Conservation (phyloP, 37 sponge, comb jelly and placozoan species). For the Halichondria panicea region DNA sequence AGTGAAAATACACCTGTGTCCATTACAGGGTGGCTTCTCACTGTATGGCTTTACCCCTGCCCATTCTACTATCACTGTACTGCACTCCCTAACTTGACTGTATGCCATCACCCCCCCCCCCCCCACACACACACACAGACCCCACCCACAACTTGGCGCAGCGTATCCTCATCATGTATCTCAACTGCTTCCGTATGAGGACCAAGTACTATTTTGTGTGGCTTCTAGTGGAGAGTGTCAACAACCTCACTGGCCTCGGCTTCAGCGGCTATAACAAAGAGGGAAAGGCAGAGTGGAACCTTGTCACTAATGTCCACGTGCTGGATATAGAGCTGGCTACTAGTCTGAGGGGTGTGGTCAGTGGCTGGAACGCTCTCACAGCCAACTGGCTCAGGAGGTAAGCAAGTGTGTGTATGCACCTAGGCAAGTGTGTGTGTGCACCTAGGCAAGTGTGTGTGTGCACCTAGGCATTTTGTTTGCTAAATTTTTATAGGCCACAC, state of each 20-base stretch:
- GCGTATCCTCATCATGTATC: background rate
- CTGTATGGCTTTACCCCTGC: background rate
- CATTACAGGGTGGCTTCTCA: too few relatives aligned
- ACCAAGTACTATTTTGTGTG: conserved; percentile 33
- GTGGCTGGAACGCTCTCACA: conserved; percentile 69
- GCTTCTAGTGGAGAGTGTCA: conserved; percentile 65
- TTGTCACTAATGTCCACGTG: conserved; percentile 29
- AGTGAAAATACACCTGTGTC: too few relatives aligned
- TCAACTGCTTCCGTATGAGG: conserved; percentile 8
- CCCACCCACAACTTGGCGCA: background rate
- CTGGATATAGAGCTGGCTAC: conserved; percentile 56
- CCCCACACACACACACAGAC: background rate
- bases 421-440: background rate
- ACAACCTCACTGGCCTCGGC: conserved; percentile 78
- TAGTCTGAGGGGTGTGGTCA: conserved; percentile 32
- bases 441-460: background rate
- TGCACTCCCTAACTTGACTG: background rate
- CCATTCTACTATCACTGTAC: background rate
- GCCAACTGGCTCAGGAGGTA: conserved; percentile 77
- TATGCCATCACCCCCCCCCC: background rate
- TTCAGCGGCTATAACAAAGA: conserved; percentile 75
- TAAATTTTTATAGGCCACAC: background rate
- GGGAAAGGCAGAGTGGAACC: conserved; percentile 71
- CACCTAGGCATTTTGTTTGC: background rate
- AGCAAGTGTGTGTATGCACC: background rate